phyloP scores from a whole-genome alignment of 30 jellyfish, hydroid and myxozoan genomes.

The Morbakka virulenta region DNA sequence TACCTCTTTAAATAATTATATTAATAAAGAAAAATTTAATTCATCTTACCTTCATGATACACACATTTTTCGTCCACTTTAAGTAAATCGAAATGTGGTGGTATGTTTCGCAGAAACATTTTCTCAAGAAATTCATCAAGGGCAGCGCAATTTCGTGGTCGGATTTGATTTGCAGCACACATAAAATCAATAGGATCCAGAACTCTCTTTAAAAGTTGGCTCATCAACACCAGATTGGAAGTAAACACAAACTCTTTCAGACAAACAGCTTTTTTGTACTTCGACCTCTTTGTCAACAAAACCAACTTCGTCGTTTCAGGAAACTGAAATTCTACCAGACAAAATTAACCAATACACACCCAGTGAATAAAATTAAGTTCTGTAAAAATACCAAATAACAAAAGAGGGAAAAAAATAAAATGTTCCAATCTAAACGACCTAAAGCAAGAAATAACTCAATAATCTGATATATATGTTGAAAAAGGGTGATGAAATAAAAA shows the following conservation, averaged over 20 bases:
- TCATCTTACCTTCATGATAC: constrained; percentile 21
- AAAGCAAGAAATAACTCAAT: no score
- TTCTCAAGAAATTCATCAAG: constrained; percentile 43
- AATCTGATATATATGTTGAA: no score
- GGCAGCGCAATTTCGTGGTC: constrained; percentile 12
- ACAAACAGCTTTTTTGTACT: background rate
- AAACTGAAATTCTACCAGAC: background rate
- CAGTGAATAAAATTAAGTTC: no score
- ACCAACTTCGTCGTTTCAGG: background rate
- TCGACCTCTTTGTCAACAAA: background rate
- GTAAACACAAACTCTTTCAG: background rate
- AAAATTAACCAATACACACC: no score
- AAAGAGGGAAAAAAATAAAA: no score
- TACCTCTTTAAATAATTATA: no score
- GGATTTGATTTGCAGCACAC: constrained; percentile 61
- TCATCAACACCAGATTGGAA: constrained; percentile 13
- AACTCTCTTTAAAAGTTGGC: background rate
- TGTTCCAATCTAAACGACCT: no score
- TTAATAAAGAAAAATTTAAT: no score
- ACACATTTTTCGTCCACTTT: background rate
- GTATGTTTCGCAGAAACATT: constrained; percentile 17
- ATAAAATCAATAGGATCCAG: constrained; percentile 57
- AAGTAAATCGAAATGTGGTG: constrained; percentile 34
- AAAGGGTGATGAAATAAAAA: no score
- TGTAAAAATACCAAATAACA: no score